Evolutionary conservation across 2,797 vertebrate genomes (phyloP).

Genomic region (Pelobates cultripes): DNA sequence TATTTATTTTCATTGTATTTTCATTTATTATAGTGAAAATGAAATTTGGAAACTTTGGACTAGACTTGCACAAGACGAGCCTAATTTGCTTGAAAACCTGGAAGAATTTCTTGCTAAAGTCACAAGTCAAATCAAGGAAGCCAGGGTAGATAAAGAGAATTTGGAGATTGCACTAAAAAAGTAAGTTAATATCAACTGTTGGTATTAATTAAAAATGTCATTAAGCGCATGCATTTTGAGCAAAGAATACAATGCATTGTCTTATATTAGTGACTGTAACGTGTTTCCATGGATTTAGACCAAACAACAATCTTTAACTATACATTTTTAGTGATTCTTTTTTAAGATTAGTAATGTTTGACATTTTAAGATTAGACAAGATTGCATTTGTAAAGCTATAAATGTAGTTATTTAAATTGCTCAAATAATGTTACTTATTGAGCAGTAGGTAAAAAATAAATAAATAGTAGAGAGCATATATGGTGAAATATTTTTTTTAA

Average conservation of each 20-base stretch:
- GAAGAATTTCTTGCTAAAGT: constrained; percentile 73
- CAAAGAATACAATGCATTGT: background rate
- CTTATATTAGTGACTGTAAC: background rate
- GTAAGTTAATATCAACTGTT: constrained; percentile 62
- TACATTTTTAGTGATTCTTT: too few species aligned
- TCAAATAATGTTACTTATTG: too few species aligned
- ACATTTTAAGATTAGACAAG: too few species aligned
- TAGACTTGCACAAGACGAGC: constrained; percentile 68
- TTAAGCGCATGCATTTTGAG: background rate
- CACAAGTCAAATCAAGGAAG: constrained; percentile 67
- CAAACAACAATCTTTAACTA: background rate
- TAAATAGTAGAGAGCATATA: too few species aligned
- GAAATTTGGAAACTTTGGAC: constrained; percentile 76
- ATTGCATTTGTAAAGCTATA: too few species aligned
- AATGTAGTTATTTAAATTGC: too few species aligned
- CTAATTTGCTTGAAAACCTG: constrained; percentile 68
- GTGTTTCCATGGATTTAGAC: background rate
- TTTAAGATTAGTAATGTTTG: too few species aligned
- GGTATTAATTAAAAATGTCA: constrained; percentile 17
- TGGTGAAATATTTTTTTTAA: background rate
- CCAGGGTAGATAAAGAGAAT: constrained; percentile 60
- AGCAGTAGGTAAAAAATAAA: too few species aligned
- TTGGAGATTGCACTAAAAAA: constrained; percentile 69
- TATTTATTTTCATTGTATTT: background rate
- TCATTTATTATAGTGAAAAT: constrained; percentile 59